Conservation (phyloP, 30 jellyfish, hydroid and myxozoan species). For the Hydractinia symbiolongicarpus region DNA sequence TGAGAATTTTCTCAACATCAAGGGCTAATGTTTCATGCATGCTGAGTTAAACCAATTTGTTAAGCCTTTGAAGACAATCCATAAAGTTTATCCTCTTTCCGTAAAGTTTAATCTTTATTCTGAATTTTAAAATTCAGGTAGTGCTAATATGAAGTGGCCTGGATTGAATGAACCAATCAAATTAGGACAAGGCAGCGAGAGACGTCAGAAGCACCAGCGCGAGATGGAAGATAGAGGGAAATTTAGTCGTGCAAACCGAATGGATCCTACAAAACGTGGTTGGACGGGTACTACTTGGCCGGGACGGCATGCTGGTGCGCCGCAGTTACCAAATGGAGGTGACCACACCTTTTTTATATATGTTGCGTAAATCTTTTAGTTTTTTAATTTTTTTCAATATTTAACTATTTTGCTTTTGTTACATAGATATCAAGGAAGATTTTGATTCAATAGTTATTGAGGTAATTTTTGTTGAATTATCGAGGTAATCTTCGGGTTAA, state of each 20-base stretch:
- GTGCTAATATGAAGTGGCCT: conserved; percentile 74
- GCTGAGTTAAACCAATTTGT: no score
- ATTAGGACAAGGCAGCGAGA: not conserved
- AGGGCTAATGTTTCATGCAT: no score
- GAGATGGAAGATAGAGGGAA: not conserved
- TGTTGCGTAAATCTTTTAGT: not conserved
- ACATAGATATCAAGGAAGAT: conserved; percentile 47
- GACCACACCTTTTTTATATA: not conserved
- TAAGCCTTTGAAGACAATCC: no score
- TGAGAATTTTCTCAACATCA: no score
- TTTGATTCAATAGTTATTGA: conserved; percentile 86
- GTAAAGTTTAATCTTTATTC: not conserved
- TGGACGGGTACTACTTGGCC: conserved; percentile 93
- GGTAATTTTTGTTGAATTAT: conserved; percentile 28
- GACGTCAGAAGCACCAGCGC: not conserved
- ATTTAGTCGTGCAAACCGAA: not conserved
- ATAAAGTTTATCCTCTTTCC: not conserved
- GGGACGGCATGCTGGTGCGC: conserved; percentile 91
- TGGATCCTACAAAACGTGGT: conserved; percentile 46
- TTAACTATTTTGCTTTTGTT: conserved; percentile 5
- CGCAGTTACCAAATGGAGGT: conserved; percentile 76
- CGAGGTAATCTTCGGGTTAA: no score
- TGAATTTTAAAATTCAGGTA: conserved; percentile 31
- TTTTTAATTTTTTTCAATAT: not conserved
- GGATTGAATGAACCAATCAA: conserved; percentile 74